Conservation (phyloP, 2,888 invertebrate species). For the Eucriotettix oculatus region DNA sequence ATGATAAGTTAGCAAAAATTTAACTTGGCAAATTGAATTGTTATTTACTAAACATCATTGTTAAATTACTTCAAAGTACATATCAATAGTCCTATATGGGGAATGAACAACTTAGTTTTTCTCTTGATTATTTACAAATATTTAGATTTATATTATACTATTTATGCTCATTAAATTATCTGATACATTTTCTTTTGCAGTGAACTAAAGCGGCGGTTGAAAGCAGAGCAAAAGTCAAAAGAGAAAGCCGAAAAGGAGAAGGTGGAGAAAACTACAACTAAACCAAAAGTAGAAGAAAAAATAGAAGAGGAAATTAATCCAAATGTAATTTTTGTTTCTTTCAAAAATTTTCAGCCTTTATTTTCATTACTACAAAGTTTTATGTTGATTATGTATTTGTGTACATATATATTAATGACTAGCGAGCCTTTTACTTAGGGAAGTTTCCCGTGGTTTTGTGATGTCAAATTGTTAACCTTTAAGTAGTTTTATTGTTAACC, state of each 20-base stretch:
- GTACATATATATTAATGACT: too few relatives aligned
- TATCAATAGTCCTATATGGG: too few relatives aligned
- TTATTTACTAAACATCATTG: background rate
- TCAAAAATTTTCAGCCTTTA: too few relatives aligned
- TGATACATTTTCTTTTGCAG: conserved; percentile 33
- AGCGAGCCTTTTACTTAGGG: too few relatives aligned
- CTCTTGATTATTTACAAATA: background rate
- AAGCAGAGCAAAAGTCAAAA: conserved; percentile 84
- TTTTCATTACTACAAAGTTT: too few relatives aligned
- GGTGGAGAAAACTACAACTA: conserved; percentile 16
- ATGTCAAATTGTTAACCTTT: too few relatives aligned
- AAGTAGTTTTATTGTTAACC: too few relatives aligned
- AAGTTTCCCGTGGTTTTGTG: too few relatives aligned
- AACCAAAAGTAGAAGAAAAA: conserved; percentile 21
- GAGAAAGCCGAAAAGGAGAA: conserved; percentile 63
- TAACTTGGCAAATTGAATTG: background rate
- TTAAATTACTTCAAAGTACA: background rate
- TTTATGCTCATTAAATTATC: background rate
- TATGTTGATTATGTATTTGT: too few relatives aligned
- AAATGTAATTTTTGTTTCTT: conserved; percentile 39
- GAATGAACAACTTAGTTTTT: too few relatives aligned
- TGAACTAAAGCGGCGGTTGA: conserved; percentile 81
- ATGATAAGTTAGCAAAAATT: background rate
- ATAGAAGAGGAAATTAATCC: conserved; percentile 65
- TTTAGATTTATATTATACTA: background rate